Base-by-base conservation (phyloP, 2,113 vertebrate species). In the Leptocoma aspasia region DNA sequence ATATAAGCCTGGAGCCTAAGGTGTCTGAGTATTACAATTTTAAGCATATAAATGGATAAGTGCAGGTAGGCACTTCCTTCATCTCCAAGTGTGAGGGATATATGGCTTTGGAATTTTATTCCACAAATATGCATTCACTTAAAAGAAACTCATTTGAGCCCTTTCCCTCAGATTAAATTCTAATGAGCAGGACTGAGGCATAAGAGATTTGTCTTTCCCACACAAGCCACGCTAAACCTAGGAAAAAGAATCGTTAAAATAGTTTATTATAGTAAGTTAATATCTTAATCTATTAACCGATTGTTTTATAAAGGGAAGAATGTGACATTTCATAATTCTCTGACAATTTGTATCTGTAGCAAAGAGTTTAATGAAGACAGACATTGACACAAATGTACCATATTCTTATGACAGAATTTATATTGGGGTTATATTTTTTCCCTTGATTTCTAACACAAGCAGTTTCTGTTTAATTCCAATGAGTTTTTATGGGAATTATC, bases 311-410 rank as follows among this genome's bases (percentile, higher is more conserved):
- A 93, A 91, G 75, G 44, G 94, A 90, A 97, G 92, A 76, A 92
- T 26, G 71, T 71, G 71, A 96, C 82, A 94, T 89, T 96, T 97
- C 87, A 70, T 95, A 94, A 78, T 95, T 96, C 85, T 94, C 84
- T 92, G 86, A 90, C 94, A 96, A 93, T 65, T 95, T 89, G 60
- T 94, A 92, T 95, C 80, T 88, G 59, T 84, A 80, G 86, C 82
- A 94, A 95, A 94, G 81, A 86, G 50, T 94, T 92, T 95, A 96
- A 97, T 96, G 90, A 96, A 89, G 73, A 63, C 68, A 97, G 91
- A 95, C 60, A 95, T 90, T 95, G 85, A 82, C 83, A 76, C 35
- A 89, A 94, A 93, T 94, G 68, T 86, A 93, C 91, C 68, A 86
- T 82, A 92, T 94, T 95, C 76, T 90, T 84, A 70, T 45, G 37